These are phyloP conservation scores for Hycleus cichorii DNA, from an alignment of 1,140 invertebrate species.

Conservation along the genomic window DNA sequence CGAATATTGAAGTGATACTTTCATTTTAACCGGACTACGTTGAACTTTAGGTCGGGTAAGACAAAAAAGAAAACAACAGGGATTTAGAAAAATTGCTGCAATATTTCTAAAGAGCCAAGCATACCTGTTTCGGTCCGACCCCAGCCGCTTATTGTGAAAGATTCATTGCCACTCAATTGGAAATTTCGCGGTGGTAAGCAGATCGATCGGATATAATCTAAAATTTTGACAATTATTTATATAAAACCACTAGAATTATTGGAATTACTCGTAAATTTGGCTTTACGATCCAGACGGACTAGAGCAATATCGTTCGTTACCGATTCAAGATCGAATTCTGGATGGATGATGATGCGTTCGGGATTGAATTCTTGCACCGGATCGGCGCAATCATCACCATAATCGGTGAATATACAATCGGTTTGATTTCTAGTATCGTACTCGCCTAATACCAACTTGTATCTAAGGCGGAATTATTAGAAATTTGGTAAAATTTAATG, in stretches of 20 bases:
- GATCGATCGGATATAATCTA: constrained; percentile 53
- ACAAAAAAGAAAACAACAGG: background rate
- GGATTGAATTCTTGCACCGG: constrained; percentile 22
- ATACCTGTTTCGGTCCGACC: constrained; percentile 44
- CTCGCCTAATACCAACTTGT: constrained; percentile 45
- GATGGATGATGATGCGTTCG: constrained; percentile 8
- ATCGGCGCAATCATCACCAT: constrained; percentile 36
- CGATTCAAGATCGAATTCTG: constrained; percentile 36
- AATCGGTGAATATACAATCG: constrained; percentile 41
- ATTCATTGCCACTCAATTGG: constrained; percentile 29
- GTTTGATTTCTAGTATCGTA: constrained; percentile 41
- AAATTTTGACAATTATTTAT: constrained; percentile 10
- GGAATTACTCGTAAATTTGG: constrained; percentile 41
- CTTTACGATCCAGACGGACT: constrained; percentile 43
- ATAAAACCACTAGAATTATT: background rate
- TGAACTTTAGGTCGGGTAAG: background rate
- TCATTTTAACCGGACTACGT: constrained; percentile 23
- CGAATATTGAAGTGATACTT: constrained; percentile 18
- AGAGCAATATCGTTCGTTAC: constrained; percentile 53
- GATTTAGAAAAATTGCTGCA: background rate
- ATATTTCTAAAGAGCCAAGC: background rate
- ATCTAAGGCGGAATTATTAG: constrained; percentile 6
- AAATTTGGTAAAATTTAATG: background rate
- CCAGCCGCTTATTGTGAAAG: constrained; percentile 53
- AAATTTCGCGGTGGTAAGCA: constrained; percentile 48